These are phyloP conservation scores for Phoenoteleia sp. DNA, from an alignment of 2,888 invertebrate species.

Conservation along the genomic window DNA sequence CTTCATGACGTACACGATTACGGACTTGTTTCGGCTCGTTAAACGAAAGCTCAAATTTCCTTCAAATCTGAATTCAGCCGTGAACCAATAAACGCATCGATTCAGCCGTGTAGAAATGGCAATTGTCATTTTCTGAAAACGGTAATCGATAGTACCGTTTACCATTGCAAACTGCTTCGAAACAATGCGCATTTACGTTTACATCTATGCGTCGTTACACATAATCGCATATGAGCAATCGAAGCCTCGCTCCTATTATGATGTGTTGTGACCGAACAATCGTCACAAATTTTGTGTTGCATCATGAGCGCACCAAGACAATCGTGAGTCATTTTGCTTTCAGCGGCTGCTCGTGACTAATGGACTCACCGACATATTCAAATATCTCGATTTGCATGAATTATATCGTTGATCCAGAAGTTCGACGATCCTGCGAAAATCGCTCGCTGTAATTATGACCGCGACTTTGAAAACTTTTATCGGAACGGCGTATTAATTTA, in stretches of 20 bases:
- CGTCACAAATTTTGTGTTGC: not conserved
- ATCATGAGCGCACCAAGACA: not conserved
- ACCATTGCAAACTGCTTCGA: not conserved
- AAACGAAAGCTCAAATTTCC: conserved; percentile 1
- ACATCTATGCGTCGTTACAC: not conserved
- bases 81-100: conserved; percentile 11
- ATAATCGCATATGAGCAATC: not conserved
- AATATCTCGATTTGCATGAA: conserved; percentile 17
- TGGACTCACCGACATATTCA: not conserved
- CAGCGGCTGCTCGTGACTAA: not conserved
- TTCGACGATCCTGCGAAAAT: not conserved
- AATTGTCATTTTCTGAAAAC: not conserved
- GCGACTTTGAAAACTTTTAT: conserved; percentile 22
- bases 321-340: not conserved
- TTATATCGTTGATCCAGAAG: not conserved
- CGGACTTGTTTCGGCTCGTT: conserved; percentile 32
- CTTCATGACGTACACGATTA: conserved; percentile 23
- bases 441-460: conserved; percentile 5
- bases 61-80: not conserved
- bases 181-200: too few relatives aligned
- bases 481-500: conserved; percentile 22
- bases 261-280: not conserved
- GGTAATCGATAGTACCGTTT: not conserved
- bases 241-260: not conserved
- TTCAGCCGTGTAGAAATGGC: not conserved